Evolutionary conservation across 2,797 vertebrate species (phyloP).

Genomic region (Apogon hyalosoma): DNA sequence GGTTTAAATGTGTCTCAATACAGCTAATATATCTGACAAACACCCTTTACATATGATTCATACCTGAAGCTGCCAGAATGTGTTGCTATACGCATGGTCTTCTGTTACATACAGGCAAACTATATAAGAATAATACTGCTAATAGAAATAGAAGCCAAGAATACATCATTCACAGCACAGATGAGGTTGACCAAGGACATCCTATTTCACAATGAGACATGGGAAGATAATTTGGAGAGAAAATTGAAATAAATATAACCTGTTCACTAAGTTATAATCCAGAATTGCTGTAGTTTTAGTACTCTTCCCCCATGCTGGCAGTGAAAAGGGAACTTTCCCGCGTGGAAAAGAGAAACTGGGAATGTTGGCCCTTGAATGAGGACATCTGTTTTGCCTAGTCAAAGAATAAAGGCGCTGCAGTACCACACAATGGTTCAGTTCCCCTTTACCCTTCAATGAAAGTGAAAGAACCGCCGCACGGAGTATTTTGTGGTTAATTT

Average conservation of each 20-base stretch:
- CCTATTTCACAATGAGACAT: conserved; percentile 35
- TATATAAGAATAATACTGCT: neutral
- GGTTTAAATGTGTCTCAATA: neutral
- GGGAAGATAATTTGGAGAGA: conserved; percentile 52
- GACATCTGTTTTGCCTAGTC: conserved; percentile 83
- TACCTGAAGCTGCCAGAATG: neutral
- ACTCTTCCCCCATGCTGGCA: conserved; percentile 75
- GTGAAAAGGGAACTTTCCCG: conserved; percentile 77
- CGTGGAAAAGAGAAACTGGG: conserved; percentile 81
- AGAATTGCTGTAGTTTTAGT: conserved; percentile 68
- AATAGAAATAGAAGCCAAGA: neutral
- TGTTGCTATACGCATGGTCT: neutral
- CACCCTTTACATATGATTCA: neutral
- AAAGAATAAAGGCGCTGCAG: conserved; percentile 43
- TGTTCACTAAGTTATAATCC: conserved; percentile 79
- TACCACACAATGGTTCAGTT: conserved; percentile 48
- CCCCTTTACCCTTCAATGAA: conserved; percentile 13
- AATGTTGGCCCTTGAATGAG: conserved; percentile 77
- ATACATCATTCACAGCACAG: conserved; percentile 17
- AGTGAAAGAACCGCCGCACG: conserved; percentile 24
- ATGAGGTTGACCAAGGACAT: conserved; percentile 58
- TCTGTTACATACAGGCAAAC: neutral
- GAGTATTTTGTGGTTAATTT: conserved; percentile 1
- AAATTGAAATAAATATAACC: conserved; percentile 70
- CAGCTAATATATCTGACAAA: neutral